These are phyloP conservation scores for Amazona finschi DNA, from an alignment of 2,797 vertebrate species.

Conservation along the genomic window DNA sequence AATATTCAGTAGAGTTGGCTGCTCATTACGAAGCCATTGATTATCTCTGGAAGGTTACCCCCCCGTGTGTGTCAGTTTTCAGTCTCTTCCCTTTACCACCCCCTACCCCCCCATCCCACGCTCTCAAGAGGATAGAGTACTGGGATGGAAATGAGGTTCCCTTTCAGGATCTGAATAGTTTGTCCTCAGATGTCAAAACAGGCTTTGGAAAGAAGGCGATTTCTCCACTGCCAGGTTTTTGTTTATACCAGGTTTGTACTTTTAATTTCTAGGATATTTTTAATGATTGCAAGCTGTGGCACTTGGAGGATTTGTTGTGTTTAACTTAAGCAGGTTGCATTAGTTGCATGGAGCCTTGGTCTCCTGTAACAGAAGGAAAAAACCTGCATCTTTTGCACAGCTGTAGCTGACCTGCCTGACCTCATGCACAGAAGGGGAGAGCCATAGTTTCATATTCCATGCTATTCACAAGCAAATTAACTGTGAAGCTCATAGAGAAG, in stretches of 20 bases:
- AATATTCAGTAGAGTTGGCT: conserved; percentile 55
- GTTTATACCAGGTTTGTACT: neutral
- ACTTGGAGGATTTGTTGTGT: neutral
- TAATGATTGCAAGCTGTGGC: neutral
- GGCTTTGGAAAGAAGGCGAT: neutral
- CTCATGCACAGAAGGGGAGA: neutral
- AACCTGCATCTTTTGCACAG: neutral
- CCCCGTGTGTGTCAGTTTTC: conserved; percentile 10
- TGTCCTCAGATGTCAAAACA: neutral
- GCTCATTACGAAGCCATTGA: conserved; percentile 49
- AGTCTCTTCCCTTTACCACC: neutral
- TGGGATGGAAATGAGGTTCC: conserved; percentile 17
- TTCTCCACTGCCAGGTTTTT: neutral
- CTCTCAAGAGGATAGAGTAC: neutral
- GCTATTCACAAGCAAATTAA: neutral
- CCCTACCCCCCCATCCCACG: neutral
- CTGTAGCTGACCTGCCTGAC: neutral
- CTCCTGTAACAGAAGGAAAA: neutral
- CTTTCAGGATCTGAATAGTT: neutral
- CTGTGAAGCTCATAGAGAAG: neutral
- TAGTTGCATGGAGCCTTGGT: neutral
- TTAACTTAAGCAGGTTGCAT: neutral
- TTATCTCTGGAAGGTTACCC: conserved; percentile 28
- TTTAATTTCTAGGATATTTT: neutral
- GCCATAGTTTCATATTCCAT: neutral